Conservation (phyloP, 2,113 vertebrate genomes). For the Mugil cephalus region DNA sequence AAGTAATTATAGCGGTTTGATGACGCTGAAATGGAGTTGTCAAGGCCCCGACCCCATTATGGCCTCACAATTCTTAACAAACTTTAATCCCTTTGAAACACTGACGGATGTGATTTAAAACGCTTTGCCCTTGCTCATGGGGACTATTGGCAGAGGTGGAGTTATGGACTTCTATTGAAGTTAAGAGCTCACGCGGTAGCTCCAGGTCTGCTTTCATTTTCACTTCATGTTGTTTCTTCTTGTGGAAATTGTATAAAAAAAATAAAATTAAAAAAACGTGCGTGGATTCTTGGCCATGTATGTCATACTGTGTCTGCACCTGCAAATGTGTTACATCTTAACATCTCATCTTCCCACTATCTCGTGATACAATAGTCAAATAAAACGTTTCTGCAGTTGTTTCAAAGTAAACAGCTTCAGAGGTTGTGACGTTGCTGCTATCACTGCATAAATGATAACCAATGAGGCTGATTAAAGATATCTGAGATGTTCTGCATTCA, state of each 20-base stretch:
- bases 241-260: slow-evolving; percentile 13
- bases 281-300: background rate
- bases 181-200: slow-evolving; percentile 6
- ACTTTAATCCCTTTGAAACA: slow-evolving; percentile 50
- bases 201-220: slow-evolving; percentile 28
- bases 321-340: background rate
- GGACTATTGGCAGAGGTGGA: slow-evolving; percentile 29
- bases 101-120: slow-evolving; percentile 43
- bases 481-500: background rate
- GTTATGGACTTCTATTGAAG: slow-evolving; percentile 33
- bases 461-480: slow-evolving; percentile 13
- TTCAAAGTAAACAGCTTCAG: background rate
- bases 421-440: slow-evolving; percentile 6
- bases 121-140: slow-evolving; percentile 40
- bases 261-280: background rate
- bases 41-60: slow-evolving; percentile 57
- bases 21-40: slow-evolving; percentile 63
- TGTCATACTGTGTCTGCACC: background rate
- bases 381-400: background rate
- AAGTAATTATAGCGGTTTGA: slow-evolving; percentile 57
- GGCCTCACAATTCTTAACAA: slow-evolving; percentile 37
- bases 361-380: background rate
- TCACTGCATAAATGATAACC: background rate
- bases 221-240: slow-evolving; percentile 17
- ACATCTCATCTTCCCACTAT: background rate